These are phyloP conservation scores for Nymphicus hollandicus DNA, from an alignment of 2,113 vertebrate genomes.

Conservation along the genomic window DNA sequence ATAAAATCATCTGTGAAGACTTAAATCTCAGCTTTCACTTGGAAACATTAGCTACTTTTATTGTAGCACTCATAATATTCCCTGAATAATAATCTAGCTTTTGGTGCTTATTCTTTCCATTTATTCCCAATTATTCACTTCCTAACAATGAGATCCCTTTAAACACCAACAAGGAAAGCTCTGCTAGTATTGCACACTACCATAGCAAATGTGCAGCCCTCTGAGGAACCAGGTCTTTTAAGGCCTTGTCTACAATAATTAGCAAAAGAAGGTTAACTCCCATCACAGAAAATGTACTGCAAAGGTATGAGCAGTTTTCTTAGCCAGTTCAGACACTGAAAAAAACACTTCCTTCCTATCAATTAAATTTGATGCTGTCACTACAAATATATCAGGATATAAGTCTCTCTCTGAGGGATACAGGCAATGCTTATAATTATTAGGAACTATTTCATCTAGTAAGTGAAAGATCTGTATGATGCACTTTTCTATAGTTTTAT, in stretches of 20 bases:
- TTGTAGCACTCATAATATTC: background rate
- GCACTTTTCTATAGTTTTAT: background rate
- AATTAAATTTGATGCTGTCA: background rate
- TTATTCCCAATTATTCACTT: background rate
- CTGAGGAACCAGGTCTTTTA: background rate
- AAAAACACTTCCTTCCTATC: background rate
- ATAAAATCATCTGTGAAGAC: background rate
- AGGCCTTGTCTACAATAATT: background rate
- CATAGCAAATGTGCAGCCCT: background rate
- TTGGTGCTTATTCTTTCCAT: background rate
- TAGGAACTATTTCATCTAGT: background rate
- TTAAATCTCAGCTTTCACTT: background rate
- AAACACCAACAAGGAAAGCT: background rate
- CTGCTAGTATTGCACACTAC: background rate
- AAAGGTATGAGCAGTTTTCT: background rate
- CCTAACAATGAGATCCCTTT: background rate
- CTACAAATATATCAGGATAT: background rate
- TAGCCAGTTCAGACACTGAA: background rate
- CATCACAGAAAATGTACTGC: background rate
- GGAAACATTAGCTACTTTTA: background rate
- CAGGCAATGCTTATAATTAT: background rate
- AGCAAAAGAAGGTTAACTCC: background rate
- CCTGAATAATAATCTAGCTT: background rate
- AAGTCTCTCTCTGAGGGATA: background rate
- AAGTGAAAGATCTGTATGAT: background rate